A percentile compares a stretch with the other conserved stretches of the same genome.
These are phyloP conservation scores for Hypena proboscidalis DNA, from an alignment of 2,888 invertebrate species.

Conservation along the genomic window DNA sequence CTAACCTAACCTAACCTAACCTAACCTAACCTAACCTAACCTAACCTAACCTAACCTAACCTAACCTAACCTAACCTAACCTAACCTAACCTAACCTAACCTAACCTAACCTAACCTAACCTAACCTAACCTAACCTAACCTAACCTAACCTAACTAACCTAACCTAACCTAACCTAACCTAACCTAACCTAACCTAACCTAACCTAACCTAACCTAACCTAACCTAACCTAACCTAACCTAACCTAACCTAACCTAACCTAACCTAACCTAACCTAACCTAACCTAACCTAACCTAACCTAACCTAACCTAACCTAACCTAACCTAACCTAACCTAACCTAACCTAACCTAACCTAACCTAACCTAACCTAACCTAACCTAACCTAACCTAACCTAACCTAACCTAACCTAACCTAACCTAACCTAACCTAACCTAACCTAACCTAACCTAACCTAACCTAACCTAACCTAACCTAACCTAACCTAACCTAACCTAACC, in stretches of 20 bases:
- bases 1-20: conserved; percentile 8
- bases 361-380: conserved; percentile 31
- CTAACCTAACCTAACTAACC: conserved; percentile 10
- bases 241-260: conserved; percentile 32
- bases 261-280: conserved; percentile 25
- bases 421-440: conserved; percentile 40
- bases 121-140: conserved; percentile 16
- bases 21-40: conserved; percentile 19
- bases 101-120: background rate
- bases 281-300: conserved; percentile 26
- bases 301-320: conserved; percentile 23
- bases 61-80: conserved; percentile 20
- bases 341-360: conserved; percentile 26
- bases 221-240: conserved; percentile 15
- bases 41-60: conserved; percentile 19
- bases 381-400: conserved; percentile 33
- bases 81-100: background rate
- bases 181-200: conserved; percentile 12
- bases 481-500: conserved; percentile 34
- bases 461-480: conserved; percentile 38
- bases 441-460: conserved; percentile 34
- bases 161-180: conserved; percentile 11
- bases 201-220: conserved; percentile 18
- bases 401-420: conserved; percentile 32
- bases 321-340: conserved; percentile 28